Percentiles rank a stretch among this genome's conserved stretches.
These are phyloP conservation scores for Anableps anableps DNA, from an alignment of 2,797 vertebrate species.

Conservation along the genomic window DNA sequence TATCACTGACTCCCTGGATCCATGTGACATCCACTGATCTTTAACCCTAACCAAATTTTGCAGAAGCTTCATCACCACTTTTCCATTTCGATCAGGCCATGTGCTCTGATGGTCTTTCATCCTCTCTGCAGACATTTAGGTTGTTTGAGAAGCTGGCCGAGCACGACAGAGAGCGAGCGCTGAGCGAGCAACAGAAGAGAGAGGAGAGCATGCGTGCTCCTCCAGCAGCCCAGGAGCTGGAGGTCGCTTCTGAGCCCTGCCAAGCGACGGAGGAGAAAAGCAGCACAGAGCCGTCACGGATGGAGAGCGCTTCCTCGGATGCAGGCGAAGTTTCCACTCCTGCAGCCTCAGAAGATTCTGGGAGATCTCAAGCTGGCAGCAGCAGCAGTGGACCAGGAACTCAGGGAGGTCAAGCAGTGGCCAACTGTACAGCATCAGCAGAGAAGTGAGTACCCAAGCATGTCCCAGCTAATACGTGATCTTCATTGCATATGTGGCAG, in stretches of 20 bases:
- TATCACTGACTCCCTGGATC: not conserved
- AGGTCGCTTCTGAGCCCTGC: constrained; percentile 72
- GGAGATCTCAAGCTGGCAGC: not conserved
- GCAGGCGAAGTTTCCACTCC: constrained; percentile 11
- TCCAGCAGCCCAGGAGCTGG: constrained; percentile 74
- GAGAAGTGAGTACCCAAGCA: constrained; percentile 55
- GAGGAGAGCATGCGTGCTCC: constrained; percentile 57
- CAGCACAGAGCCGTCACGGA: not conserved
- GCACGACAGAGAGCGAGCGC: constrained; percentile 85
- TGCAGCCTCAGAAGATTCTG: constrained; percentile 18
- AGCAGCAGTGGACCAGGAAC: not conserved
- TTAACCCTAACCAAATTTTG: not conserved
- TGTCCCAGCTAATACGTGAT: not conserved
- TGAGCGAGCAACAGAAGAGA: constrained; percentile 79
- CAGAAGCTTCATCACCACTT: too few relatives aligned
- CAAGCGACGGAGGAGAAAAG: constrained; percentile 52
- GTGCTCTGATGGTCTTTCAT: not conserved
- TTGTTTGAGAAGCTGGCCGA: constrained; percentile 88
- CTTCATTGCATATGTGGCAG: too few relatives aligned
- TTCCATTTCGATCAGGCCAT: not conserved
- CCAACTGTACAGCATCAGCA: constrained; percentile 11
- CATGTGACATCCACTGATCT: not conserved
- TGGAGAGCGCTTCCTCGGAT: not conserved
- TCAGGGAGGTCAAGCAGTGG: constrained; percentile 42
- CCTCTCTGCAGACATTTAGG: constrained; percentile 85